phyloP scores from a whole-genome alignment of 2,113 vertebrate species.

The Bufo bufo region DNA sequence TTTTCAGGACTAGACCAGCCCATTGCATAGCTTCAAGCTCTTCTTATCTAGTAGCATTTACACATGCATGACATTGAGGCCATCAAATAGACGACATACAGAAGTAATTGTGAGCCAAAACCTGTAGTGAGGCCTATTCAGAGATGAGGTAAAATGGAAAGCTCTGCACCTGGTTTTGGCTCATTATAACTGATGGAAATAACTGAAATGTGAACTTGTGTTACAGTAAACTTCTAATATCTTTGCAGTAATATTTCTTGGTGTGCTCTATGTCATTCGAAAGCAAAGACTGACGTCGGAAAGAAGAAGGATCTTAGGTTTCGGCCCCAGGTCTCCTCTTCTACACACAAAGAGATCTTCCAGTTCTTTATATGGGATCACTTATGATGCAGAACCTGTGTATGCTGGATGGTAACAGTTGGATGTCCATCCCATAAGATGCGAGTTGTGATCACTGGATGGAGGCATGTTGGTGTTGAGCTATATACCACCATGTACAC shows the following conservation, averaged over 20 bases:
- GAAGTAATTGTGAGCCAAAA: no score
- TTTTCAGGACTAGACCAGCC: neutral
- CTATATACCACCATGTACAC: neutral
- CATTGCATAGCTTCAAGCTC: neutral
- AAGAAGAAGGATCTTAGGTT: neutral
- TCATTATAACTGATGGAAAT: no score
- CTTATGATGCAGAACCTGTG: conserved; percentile 78
- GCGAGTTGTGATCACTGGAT: neutral
- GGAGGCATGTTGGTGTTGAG: neutral
- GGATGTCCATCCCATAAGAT: neutral
- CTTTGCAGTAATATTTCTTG: neutral
- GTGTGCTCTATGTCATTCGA: neutral
- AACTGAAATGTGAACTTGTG: no score
- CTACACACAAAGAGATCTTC: conserved; percentile 69
- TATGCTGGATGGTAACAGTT: conserved; percentile 83
- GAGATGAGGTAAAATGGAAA: no score
- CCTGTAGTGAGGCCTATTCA: no score
- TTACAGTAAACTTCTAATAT: no score
- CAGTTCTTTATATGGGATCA: conserved; percentile 72
- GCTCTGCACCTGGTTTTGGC: no score
- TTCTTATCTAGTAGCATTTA: no score
- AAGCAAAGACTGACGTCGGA: neutral
- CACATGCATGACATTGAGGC: no score
- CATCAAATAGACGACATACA: no score
- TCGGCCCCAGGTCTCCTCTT: conserved; percentile 69